Conservation (phyloP, 2,113 vertebrate genomes). For the Eulacestoma nigropectus region DNA sequence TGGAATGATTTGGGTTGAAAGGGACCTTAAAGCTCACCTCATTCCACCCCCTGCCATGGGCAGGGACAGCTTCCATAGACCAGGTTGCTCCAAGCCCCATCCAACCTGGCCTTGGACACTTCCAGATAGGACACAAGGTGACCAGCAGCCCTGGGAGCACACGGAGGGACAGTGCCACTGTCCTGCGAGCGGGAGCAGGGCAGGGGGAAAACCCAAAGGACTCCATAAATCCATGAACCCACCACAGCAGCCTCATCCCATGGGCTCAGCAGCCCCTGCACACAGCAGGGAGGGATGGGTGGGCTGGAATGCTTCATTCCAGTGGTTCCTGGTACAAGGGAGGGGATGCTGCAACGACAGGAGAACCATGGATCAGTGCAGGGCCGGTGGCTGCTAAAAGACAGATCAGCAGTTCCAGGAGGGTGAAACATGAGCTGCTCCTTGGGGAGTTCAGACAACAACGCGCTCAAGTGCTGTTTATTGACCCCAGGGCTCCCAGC, state of each 20-base stretch:
- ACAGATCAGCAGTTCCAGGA: background rate
- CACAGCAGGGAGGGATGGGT: background rate
- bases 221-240: background rate
- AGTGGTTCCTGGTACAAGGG: background rate
- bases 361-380: background rate
- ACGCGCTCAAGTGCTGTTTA: background rate
- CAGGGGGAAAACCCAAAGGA: background rate
- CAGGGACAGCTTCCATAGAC: background rate
- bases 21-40: background rate
- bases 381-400: background rate
- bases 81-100: background rate
- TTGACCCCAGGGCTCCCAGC: background rate
- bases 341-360: background rate
- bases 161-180: background rate
- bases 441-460: background rate
- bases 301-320: background rate
- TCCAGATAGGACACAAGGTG: background rate
- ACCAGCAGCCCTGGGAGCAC: background rate
- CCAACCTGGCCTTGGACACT: background rate
- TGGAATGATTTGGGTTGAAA: background rate
- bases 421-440: background rate
- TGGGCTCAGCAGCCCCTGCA: background rate
- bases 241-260: background rate
- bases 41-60: background rate
- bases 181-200: background rate